Base-by-base conservation (phyloP, 1,140 invertebrate genomes). In the Gonatopus flavifemur region DNA sequence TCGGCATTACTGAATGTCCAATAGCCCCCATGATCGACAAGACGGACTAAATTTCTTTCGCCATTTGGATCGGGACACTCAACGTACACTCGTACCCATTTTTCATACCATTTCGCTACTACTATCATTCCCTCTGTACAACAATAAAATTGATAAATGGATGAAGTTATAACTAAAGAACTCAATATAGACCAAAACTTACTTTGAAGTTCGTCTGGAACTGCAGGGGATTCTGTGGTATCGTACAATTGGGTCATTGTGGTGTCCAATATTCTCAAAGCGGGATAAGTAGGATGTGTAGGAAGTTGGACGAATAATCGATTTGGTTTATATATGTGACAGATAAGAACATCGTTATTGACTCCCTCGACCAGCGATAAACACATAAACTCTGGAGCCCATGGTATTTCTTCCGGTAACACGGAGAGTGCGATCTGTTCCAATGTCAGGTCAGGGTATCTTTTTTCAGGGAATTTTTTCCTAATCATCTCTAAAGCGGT, bases 11-110 rank as follows among this genome's bases (percentile, higher is more conserved):
- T 83, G n/a, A 96, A 80, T 28, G 81, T 82, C 63, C 86, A 84
- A 72, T 91, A 98, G 36, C 95, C 96, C 20, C 96, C 96, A 71
- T 94, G 94, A 79, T 98, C 96, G 1, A 98, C 85, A 70, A 94
- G 88, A 76, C 90, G 90, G 24, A 97, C 84, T 47, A 93, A 81
- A 66, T 88, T 89, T n/a, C 84, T 80, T 49, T 85, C 81, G 35
- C 81, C 84, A 32, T 85, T 84, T 46, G 83, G 76, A 64, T 89
- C 86, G 4, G 82, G 81, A 33, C 84, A 82, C 12, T 94, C 84
- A 2, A 98, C 85, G 70, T 88, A 86, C 1, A 90, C 92, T 60
- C 96, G 84, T 69, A 90, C 94, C 96, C 96, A 98, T 61, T 86
- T 86, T 51, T 86, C 84, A 59, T 86, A 83, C 43, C 88, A 85